These are phyloP conservation scores for Acanthacorydalis orientalis DNA, from an alignment of 2,888 invertebrate species.

Conservation along the genomic window DNA sequence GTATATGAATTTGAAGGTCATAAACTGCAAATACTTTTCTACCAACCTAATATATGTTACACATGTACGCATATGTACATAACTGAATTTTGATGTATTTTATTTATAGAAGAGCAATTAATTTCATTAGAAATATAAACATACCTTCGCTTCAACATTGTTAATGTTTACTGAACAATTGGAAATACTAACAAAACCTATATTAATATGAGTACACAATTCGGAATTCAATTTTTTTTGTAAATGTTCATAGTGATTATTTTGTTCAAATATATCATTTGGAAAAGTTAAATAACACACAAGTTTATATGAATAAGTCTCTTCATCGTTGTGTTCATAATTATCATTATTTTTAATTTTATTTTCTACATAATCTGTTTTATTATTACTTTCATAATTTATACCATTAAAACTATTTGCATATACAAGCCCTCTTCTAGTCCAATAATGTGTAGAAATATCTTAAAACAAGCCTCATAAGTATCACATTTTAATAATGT, in stretches of 20 bases:
- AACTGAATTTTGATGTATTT: no score
- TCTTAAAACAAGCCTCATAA: neutral
- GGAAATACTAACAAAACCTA: slow-evolving; percentile 51
- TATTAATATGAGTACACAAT: slow-evolving; percentile 70
- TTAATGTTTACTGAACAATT: slow-evolving; percentile 42
- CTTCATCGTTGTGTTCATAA: neutral
- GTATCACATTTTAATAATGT: neutral
- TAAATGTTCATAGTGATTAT: slow-evolving; percentile 24
- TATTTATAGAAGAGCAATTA: no score
- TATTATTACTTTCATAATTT: no score
- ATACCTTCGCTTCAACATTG: slow-evolving; percentile 11
- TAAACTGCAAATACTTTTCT: no score
- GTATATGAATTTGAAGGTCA: no score
- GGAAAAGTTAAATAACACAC: slow-evolving; percentile 59
- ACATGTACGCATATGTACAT: no score
- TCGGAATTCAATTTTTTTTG: slow-evolving; percentile 46
- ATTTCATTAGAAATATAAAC: no score
- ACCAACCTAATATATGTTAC: no score
- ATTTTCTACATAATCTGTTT: no score
- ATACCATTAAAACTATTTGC: no score
- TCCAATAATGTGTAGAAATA: neutral
- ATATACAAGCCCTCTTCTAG: neutral
- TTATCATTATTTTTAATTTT: no score
- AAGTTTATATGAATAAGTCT: slow-evolving; percentile 18
- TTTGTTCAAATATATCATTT: slow-evolving; percentile 13